These are phyloP conservation scores for Anas platyrhynchos DNA, from an alignment of 2,113 vertebrate genomes.

Conservation along the genomic window DNA sequence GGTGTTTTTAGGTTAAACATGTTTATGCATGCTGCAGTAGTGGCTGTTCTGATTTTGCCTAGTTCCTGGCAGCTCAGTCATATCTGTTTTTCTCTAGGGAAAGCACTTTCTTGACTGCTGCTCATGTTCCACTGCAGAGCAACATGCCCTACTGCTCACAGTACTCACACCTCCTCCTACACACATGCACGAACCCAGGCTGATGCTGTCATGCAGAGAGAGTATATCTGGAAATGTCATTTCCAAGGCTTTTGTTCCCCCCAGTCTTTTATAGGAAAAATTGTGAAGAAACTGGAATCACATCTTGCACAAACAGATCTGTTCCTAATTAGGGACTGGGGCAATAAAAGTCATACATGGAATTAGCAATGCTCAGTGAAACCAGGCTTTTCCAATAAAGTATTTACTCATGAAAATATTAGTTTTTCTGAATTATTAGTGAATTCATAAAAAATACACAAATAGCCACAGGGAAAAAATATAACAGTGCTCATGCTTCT, in stretches of 20 bases:
- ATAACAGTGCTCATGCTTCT: not conserved
- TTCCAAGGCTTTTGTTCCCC: not conserved
- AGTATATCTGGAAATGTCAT: not conserved
- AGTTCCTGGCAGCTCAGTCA: not conserved
- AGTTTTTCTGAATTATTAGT: not conserved
- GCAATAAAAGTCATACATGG: not conserved
- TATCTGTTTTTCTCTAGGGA: not conserved
- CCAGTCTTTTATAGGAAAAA: not conserved
- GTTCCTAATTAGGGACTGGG: not conserved
- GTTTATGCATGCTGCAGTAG: not conserved
- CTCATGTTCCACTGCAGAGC: fast-evolving
- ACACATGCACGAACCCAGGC: fast-evolving
- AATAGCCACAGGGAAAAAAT: not conserved
- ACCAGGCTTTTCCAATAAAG: not conserved
- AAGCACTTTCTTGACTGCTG: fast-evolving
- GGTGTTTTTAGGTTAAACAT: not conserved
- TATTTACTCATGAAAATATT: not conserved
- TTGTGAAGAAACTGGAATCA: not conserved
- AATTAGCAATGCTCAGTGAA: not conserved
- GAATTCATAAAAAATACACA: not conserved
- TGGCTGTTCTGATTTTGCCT: not conserved
- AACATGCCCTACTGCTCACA: not conserved
- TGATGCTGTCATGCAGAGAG: not conserved
- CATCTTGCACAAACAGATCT: not conserved
- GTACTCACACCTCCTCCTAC: fast-evolving